Conservation (phyloP, 2,797 vertebrate genomes). For the Propithecus deckenii region DNA sequence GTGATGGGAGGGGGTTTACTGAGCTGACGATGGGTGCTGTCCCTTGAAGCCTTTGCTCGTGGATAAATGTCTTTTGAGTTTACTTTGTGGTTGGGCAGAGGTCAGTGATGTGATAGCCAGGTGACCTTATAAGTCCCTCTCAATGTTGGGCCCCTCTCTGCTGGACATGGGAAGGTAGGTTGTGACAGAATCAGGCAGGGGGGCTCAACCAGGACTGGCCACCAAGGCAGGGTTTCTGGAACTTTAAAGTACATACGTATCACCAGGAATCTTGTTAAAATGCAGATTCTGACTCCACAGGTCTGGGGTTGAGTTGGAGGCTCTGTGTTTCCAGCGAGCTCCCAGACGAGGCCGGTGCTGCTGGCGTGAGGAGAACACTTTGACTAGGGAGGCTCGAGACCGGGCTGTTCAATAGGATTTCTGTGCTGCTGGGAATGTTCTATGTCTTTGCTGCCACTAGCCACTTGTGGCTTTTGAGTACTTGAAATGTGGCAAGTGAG, state of each 20-base stretch:
- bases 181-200: background rate
- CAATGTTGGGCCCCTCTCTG: background rate
- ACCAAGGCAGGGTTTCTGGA: background rate
- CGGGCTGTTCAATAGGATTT: background rate
- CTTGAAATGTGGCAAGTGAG: background rate
- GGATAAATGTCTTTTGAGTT: background rate
- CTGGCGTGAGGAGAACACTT: background rate
- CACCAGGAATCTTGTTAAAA: background rate
- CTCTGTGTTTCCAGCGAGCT: background rate
- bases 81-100: background rate
- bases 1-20: accelerated
- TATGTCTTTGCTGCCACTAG: background rate
- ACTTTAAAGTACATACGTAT: accelerated
- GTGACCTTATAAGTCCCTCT: background rate
- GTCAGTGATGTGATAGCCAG: background rate
- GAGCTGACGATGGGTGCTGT: background rate
- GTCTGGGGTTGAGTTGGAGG: background rate
- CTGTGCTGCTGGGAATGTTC: background rate
- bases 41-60: background rate
- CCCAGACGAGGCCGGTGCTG: background rate
- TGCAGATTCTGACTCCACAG: background rate
- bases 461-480: background rate
- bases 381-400: background rate
- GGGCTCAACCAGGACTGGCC: background rate
- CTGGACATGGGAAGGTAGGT: background rate